phyloP scores from a whole-genome alignment of 2,113 vertebrate genomes.

The Lagopus muta region DNA sequence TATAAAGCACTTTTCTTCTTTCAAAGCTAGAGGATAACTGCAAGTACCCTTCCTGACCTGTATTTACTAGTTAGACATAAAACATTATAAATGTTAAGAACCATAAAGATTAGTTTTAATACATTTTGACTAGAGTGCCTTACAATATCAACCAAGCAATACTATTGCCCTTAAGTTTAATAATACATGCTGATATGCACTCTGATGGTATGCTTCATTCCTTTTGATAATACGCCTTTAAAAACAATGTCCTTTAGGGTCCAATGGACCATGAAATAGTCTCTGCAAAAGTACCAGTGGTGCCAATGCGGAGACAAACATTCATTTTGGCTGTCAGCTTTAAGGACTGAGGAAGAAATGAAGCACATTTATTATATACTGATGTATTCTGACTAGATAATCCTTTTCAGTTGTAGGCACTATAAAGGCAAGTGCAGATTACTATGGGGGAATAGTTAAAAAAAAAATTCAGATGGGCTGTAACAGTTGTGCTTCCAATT shows the following conservation, averaged over 20 bases:
- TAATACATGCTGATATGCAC: slow-evolving; percentile 43
- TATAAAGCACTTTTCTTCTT: background rate
- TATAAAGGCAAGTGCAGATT: slow-evolving; percentile 75
- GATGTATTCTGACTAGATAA: slow-evolving; percentile 79
- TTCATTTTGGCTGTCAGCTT: slow-evolving; percentile 81
- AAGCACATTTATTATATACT: slow-evolving; percentile 81
- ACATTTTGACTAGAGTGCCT: slow-evolving; percentile 13
- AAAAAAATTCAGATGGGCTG: slow-evolving; percentile 56
- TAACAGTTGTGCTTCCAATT: slow-evolving; percentile 76
- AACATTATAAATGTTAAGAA: slow-evolving; percentile 10
- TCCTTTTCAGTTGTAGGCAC: slow-evolving; percentile 74
- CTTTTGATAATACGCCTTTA: slow-evolving; percentile 78
- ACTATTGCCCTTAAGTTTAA: slow-evolving; percentile 55
- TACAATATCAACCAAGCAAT: slow-evolving; percentile 6
- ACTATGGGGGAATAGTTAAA: slow-evolving; percentile 53
- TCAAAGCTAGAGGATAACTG: background rate
- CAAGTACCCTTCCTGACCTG: background rate
- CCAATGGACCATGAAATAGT: slow-evolving; percentile 85
- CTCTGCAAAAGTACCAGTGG: slow-evolving; percentile 69
- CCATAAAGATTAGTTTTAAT: slow-evolving; percentile 14
- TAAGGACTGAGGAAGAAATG: slow-evolving; percentile 78
- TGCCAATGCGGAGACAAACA: slow-evolving; percentile 75
- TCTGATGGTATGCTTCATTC: slow-evolving; percentile 56
- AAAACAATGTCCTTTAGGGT: slow-evolving; percentile 85
- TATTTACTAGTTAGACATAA: slow-evolving; percentile 20